phyloP scores from a whole-genome alignment of 1,140 invertebrate species.

The Monochamus saltuarius region DNA sequence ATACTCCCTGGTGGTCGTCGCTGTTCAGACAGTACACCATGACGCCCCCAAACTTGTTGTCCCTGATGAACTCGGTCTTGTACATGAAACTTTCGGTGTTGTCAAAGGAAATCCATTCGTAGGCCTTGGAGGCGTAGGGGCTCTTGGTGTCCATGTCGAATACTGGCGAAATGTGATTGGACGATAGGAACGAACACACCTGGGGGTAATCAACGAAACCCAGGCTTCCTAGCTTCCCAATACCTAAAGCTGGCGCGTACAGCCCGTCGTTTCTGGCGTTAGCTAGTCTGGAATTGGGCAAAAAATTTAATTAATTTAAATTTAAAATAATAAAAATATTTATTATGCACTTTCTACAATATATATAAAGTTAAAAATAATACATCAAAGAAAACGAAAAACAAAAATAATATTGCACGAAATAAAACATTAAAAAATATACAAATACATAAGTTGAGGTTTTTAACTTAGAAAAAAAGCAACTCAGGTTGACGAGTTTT shows the following conservation, averaged over 20 bases:
- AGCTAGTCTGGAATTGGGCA: slow-evolving; percentile 59
- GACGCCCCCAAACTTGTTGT: slow-evolving; percentile 65
- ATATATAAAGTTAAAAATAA: too few species aligned
- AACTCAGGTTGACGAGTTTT: too few species aligned
- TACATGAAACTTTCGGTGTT: slow-evolving; percentile 69
- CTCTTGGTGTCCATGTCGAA: slow-evolving; percentile 71
- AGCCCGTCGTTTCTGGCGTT: slow-evolving; percentile 67
- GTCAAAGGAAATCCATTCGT: slow-evolving; percentile 91
- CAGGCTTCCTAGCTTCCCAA: slow-evolving; percentile 62
- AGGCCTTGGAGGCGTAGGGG: slow-evolving; percentile 72
- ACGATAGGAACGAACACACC: slow-evolving; percentile 66
- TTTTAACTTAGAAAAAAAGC: too few species aligned
- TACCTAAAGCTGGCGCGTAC: slow-evolving; percentile 69
- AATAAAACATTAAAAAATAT: too few species aligned
- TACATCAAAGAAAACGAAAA: too few species aligned
- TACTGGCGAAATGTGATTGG: slow-evolving; percentile 54
- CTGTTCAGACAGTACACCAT: slow-evolving; percentile 78
- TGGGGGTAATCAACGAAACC: slow-evolving; percentile 73
- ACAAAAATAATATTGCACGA: too few species aligned
- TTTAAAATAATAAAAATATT: neutral
- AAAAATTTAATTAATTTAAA: slow-evolving; percentile 10
- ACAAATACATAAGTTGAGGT: too few species aligned
- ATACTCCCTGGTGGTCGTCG: slow-evolving; percentile 59
- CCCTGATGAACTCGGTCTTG: slow-evolving; percentile 70
- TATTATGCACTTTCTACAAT: too few species aligned